Evolutionary conservation across 2,888 invertebrate genomes (phyloP), one percentile per base, ranked within the genome.

Genomic region (Chloroclystis v-ata): DNA sequence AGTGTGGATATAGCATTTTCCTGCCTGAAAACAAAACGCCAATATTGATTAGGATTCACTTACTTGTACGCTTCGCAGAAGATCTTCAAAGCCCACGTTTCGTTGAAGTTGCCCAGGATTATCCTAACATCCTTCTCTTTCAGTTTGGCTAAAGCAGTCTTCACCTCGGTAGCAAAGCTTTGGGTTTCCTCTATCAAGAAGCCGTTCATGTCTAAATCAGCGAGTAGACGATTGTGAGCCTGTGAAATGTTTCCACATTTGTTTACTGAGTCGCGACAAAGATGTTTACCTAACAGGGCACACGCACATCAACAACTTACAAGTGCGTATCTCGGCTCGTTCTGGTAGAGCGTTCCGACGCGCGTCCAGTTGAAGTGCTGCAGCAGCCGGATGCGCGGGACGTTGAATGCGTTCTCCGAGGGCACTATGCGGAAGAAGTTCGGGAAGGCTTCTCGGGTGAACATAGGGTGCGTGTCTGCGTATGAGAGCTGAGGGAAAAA

Each of bases 401-500:
- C 92, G 82, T 98, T 98, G 87, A 97, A 97, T 39, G 97, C 97
- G 72, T 96, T 97, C 79, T 98, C 98, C 43, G 97, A 97, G 0
- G 98, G 98, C 12, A 98, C 98, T 54, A 98, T 96, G 39, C 98
- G 93, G 86, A 97, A 98, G 89, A 98, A 97, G 80, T 98, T 97
- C 6, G 97, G 97, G 78, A 97, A 98, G 60, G 95, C 95, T 67
- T 95, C 93, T 69, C 93, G 94, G 4, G 96, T 96, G 82, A 98
- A 97, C 95, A 97, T 97, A 1, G 98, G 98, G 82, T 98, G 97
- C 3, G 97, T 98, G 79, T 99, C 98, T 4, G 97, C 98, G 80
- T 98, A 98, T 9, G 98, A 97, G 6, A 98, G 86, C 94, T 97
- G 89, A 13, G 82, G 5, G 16, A 16, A 0, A 32, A 9, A 13